phyloP scores from a whole-genome alignment of 1,140 invertebrate species.

The Phocides pigmalion region DNA sequence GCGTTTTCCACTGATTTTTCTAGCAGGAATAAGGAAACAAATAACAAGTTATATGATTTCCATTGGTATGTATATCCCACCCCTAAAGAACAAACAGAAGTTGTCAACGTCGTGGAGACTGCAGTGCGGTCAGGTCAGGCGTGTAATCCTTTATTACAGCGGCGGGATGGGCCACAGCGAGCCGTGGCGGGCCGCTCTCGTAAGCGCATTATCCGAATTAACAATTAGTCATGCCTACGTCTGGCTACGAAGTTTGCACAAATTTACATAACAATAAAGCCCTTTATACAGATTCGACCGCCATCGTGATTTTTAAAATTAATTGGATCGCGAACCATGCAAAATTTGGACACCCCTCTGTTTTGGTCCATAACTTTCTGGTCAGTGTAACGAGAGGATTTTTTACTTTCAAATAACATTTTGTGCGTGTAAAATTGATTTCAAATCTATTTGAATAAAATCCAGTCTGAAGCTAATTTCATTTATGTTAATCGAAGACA shows the following conservation, averaged over 20 bases:
- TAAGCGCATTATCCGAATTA: slow-evolving; percentile 82
- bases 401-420: background rate
- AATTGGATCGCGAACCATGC: slow-evolving; percentile 77
- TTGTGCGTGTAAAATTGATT: background rate
- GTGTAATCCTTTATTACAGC: slow-evolving; percentile 70
- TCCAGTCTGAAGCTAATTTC: too few relatives aligned
- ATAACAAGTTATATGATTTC: background rate
- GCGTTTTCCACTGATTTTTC: background rate
- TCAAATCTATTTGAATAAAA: background rate
- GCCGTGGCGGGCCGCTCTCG: slow-evolving; percentile 62
- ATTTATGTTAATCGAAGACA: too few relatives aligned
- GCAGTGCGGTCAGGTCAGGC: slow-evolving; percentile 52
- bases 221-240: slow-evolving; percentile 82
- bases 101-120: slow-evolving; percentile 31
- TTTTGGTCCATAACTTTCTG: slow-evolving; percentile 46
- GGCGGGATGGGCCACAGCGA: slow-evolving; percentile 38
- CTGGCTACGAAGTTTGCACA: slow-evolving; percentile 76
- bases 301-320: slow-evolving; percentile 79
- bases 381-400: slow-evolving; percentile 41
- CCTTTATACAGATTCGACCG: slow-evolving; percentile 55
- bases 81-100: slow-evolving; percentile 37
- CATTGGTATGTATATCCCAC: slow-evolving; percentile 8
- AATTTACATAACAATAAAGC: slow-evolving; percentile 82
- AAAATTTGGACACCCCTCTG: slow-evolving; percentile 64
- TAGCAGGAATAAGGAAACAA: background rate